phyloP scores from a whole-genome alignment of 2,113 vertebrate species.

The Microcebus murinus region DNA sequence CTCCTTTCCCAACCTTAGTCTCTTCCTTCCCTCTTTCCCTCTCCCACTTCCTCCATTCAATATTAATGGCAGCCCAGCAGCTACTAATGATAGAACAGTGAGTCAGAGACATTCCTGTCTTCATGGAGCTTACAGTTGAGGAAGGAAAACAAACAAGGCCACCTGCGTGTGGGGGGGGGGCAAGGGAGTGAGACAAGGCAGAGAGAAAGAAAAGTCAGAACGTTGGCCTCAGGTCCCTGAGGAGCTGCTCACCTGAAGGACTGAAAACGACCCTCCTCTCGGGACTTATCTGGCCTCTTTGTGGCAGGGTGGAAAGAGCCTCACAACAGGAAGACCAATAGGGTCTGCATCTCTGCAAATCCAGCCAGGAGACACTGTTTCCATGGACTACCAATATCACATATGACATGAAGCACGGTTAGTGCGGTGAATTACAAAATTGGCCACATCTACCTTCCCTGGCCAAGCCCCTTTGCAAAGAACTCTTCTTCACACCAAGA shows the following conservation, averaged over 20 bases:
- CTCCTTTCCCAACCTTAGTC: not conserved
- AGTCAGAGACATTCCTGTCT: not conserved
- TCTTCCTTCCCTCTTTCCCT: not conserved
- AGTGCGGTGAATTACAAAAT: rapidly evolving
- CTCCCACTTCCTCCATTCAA: not conserved
- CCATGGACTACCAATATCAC: too few relatives aligned
- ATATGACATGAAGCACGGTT: not conserved
- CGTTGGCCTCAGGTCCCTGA: not conserved
- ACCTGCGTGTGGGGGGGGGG: not conserved
- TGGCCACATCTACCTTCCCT: too few relatives aligned
- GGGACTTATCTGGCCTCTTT: not conserved
- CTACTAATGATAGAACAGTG: not conserved
- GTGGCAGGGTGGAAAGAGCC: not conserved
- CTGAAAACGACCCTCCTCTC: not conserved
- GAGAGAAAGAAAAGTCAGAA: not conserved
- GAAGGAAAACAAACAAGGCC: not conserved
- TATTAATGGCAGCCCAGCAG: not conserved
- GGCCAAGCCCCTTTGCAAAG: too few relatives aligned
- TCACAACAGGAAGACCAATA: not conserved
- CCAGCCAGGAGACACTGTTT: not conserved
- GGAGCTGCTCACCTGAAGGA: not conserved
- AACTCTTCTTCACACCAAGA: not conserved
- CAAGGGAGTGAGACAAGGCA: not conserved
- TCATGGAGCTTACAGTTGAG: not conserved
- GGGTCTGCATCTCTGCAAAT: not conserved